Base-by-base conservation (phyloP, 2,797 vertebrate species). In the Parotocinclus haroldoi region DNA sequence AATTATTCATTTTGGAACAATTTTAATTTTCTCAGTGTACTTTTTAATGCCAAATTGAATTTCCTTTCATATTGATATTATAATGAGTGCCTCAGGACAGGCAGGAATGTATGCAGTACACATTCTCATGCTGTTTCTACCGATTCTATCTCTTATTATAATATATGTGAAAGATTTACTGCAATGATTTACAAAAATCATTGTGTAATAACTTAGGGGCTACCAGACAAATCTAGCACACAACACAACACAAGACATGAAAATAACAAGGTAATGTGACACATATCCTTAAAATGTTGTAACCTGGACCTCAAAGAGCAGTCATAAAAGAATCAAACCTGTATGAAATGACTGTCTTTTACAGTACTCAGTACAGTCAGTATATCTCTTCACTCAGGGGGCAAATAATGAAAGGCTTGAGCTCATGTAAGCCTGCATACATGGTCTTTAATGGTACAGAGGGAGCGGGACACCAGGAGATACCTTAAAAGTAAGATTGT, bases 401-500 rank as follows among this genome's bases (percentile, higher is more conserved):
- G 40, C 40, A 75, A 59, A 69, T 86, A 83, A 88, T 88, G 86
- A 89, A 84, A 89, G 80, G 78, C 74, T 61, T 0, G n/a, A 75
- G 75, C 79, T 85, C 80, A 83, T 81, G 78, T 67, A 71, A 77
- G 73, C 76, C 81, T 77, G 81, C 83, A 81, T 59, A 72, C 65
- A n/a, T n/a, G 46, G 67, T 13, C 74, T 76, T 68, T 79, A 75
- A 75, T 76, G 59, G 66, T 39, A 60, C 36, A 45, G 27, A 54
- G 58, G 53, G 60, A 74, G 66, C 60, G 56, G 56, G 16, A 45
- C 62, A 58, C 44, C 14, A 44, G 54, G n/a, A 57, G 58, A 65
- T 46, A 56, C 46, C 65, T 73, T 68, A 62, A 51, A 69, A 63
- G 48, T 60, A 61, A 59, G 66, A 58, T 52, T 57, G 52, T 58